These are phyloP conservation scores for Phasianus colchicus DNA, from an alignment of 2,113 vertebrate genomes.

Conservation along the genomic window DNA sequence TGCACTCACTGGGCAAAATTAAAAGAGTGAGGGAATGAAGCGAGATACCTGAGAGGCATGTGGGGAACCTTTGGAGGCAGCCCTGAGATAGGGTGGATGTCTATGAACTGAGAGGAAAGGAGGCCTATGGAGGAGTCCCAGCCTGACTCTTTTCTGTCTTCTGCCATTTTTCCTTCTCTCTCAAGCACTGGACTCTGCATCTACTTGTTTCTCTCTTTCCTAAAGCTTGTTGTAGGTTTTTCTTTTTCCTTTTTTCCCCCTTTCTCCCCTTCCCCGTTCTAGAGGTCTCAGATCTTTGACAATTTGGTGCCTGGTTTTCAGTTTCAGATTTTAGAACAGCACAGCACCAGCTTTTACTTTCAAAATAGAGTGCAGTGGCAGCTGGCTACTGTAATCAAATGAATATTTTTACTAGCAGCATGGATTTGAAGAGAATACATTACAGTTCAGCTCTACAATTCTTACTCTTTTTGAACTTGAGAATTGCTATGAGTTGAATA, in stretches of 20 bases:
- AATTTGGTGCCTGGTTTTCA: neutral
- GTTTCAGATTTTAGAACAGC: neutral
- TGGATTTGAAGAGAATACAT: neutral
- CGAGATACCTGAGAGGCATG: neutral
- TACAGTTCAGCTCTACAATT: neutral
- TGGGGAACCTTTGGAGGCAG: neutral
- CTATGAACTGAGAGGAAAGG: too few species aligned
- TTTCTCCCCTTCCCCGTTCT: neutral
- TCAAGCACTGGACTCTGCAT: fast-evolving
- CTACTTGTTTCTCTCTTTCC: neutral
- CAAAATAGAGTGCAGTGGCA: slow-evolving; percentile 1
- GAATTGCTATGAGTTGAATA: neutral
- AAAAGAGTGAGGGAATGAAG: neutral
- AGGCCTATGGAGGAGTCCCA: neutral
- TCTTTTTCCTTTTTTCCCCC: neutral
- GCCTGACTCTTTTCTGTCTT: too few species aligned
- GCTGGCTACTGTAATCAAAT: neutral
- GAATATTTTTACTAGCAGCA: neutral
- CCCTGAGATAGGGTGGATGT: fast-evolving
- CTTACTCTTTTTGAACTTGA: slow-evolving; percentile 1
- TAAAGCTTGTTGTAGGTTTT: neutral
- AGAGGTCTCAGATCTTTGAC: neutral
- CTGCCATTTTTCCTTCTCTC: neutral
- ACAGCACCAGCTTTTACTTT: neutral
- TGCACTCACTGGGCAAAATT: neutral